Evolutionary conservation across 2,888 invertebrate species (phyloP).

Genomic region (Drosophila ustulata): DNA sequence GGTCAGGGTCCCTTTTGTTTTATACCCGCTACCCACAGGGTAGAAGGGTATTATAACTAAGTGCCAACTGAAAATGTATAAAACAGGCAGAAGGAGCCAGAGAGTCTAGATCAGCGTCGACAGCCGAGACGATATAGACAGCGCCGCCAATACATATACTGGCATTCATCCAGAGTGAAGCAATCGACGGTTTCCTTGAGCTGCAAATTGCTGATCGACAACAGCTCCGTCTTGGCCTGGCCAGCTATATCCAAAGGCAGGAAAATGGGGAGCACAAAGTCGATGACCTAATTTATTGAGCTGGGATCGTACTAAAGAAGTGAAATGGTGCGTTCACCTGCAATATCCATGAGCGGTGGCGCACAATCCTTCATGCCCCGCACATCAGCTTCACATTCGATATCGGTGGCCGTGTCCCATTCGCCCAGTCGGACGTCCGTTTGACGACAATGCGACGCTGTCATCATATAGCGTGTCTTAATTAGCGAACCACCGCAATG

Average conservation of each 20-base stretch:
- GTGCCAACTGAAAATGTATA: too few species aligned
- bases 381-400: slow-evolving; percentile 87
- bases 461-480: slow-evolving; percentile 87
- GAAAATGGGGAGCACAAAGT: slow-evolving; percentile 88
- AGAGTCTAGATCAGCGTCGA: too few species aligned
- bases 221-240: slow-evolving; percentile 86
- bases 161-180: slow-evolving; percentile 85
- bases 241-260: slow-evolving; percentile 86
- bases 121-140: too few species aligned
- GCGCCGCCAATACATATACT: too few species aligned
- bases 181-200: slow-evolving; percentile 86
- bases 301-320: slow-evolving; percentile 88
- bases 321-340: too few species aligned
- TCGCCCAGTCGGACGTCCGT: slow-evolving; percentile 83
- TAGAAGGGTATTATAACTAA: too few species aligned
- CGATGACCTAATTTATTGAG: slow-evolving; percentile 87
- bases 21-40: too few species aligned
- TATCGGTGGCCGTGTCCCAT: slow-evolving; percentile 87
- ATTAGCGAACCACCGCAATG: slow-evolving; percentile 92
- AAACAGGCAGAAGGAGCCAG: too few species aligned
- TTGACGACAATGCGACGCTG: slow-evolving; percentile 90
- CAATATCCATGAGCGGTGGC: too few species aligned
- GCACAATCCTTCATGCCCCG: slow-evolving; percentile 86
- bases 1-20: too few species aligned
- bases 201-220: slow-evolving; percentile 85